phyloP scores from a whole-genome alignment of 2,113 vertebrate genomes.

The Ailurus styani region DNA sequence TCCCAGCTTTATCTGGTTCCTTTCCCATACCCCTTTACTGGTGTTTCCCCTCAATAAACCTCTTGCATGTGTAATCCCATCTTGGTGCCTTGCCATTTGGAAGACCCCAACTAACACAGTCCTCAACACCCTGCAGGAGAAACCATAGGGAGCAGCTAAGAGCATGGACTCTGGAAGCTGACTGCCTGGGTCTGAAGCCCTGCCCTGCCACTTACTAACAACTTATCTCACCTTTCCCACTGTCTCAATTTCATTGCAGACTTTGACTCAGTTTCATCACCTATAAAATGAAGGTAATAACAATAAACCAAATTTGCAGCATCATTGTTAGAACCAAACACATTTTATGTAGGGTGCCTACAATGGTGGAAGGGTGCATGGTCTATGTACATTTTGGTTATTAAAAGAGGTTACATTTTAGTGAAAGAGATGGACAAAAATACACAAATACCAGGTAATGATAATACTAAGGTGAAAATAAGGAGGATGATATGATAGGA shows the following conservation, averaged over 20 bases:
- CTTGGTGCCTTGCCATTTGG: background rate
- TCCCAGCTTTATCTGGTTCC: background rate
- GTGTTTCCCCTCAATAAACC: background rate
- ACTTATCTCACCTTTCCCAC: background rate
- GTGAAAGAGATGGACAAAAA: background rate
- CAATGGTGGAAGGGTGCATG: background rate
- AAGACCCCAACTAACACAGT: background rate
- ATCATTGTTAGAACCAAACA: background rate
- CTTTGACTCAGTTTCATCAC: background rate
- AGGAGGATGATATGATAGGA: background rate
- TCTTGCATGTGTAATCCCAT: background rate
- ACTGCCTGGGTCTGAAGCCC: background rate
- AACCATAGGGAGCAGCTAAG: background rate
- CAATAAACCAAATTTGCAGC: background rate
- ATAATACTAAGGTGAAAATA: background rate
- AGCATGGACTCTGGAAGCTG: background rate
- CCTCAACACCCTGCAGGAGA: background rate
- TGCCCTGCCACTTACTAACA: background rate
- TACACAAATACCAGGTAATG: background rate
- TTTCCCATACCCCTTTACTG: background rate
- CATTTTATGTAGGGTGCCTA: background rate
- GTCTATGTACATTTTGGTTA: background rate
- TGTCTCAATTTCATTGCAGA: background rate
- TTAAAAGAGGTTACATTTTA: background rate
- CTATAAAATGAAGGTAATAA: background rate